Evolutionary conservation across 2,797 vertebrate genomes (phyloP).

Genomic region (Halcyon leucocephala): DNA sequence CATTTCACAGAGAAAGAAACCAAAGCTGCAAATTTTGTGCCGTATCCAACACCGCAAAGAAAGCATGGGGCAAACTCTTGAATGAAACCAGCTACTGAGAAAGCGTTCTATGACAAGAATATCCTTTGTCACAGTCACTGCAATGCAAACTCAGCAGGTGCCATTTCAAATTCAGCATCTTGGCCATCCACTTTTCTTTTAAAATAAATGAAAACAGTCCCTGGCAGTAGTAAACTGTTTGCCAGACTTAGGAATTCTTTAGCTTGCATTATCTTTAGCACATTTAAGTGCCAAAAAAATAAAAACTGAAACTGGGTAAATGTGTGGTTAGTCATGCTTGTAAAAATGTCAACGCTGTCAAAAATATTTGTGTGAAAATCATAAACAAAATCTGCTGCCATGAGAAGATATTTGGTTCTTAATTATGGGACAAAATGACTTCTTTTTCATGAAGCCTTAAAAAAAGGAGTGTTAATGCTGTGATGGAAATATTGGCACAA

Average conservation of each 20-base stretch:
- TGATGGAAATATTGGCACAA: slow-evolving; percentile 65
- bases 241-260: slow-evolving; percentile 32
- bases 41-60: background rate
- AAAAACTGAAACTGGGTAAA: slow-evolving; percentile 5
- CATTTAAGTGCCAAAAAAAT: slow-evolving; percentile 7
- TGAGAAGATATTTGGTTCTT: slow-evolving; percentile 56
- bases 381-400: slow-evolving; percentile 66
- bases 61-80: background rate
- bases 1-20: background rate
- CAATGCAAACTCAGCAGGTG: slow-evolving; percentile 24
- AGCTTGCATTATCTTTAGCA: slow-evolving; percentile 36
- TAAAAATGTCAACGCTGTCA: slow-evolving; percentile 56
- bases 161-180: slow-evolving; percentile 30
- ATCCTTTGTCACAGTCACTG: background rate
- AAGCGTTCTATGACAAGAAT: background rate
- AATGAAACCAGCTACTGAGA: background rate
- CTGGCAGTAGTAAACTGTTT: slow-evolving; percentile 20
- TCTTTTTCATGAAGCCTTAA: slow-evolving; percentile 9
- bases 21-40: background rate
- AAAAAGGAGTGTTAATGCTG: slow-evolving; percentile 4
- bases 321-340: slow-evolving; percentile 53
- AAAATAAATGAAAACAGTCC: slow-evolving; percentile 17
- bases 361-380: slow-evolving; percentile 66
- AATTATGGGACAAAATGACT: slow-evolving; percentile 50
- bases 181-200: slow-evolving; percentile 19